Conservation (phyloP, 30 jellyfish, hydroid and myxozoan species). For the Aurelia sp. region DNA sequence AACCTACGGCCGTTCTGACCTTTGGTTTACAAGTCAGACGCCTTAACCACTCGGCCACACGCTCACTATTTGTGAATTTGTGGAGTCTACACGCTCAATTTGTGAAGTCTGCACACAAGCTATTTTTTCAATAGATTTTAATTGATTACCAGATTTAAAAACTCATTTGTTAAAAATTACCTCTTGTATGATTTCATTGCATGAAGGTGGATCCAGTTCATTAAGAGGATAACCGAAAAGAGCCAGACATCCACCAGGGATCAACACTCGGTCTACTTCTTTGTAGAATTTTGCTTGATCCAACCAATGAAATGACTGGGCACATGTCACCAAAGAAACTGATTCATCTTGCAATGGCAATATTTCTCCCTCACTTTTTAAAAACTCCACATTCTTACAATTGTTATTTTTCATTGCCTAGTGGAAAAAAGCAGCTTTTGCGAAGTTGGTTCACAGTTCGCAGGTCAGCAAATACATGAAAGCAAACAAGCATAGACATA, state of each 20-base stretch:
- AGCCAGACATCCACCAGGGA: slow-evolving; percentile 49
- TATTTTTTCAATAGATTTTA: too few relatives aligned
- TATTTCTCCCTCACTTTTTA: slow-evolving; percentile 5
- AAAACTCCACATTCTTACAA: slow-evolving; percentile 1
- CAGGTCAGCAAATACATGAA: too few relatives aligned
- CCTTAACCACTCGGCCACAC: too few relatives aligned
- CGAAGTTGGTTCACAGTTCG: too few relatives aligned
- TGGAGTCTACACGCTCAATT: too few relatives aligned
- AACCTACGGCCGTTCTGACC: too few relatives aligned
- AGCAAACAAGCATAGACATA: too few relatives aligned
- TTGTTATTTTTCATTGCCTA: slow-evolving; percentile 16
- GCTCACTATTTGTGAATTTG: too few relatives aligned
- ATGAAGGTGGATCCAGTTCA: slow-evolving; percentile 18
- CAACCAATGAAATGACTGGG: slow-evolving; percentile 53
- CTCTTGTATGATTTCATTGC: not conserved
- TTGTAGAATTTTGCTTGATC: slow-evolving; percentile 21
- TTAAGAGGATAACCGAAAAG: slow-evolving; percentile 31
- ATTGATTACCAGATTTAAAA: too few relatives aligned
- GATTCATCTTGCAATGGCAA: slow-evolving; percentile 7
- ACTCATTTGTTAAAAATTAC: not conserved
- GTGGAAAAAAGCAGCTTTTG: not conserved
- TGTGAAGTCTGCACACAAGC: too few relatives aligned
- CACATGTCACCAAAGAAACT: slow-evolving; percentile 45
- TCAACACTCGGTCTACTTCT: slow-evolving; percentile 37
- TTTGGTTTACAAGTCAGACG: too few relatives aligned